Conservation (phyloP, 2,888 invertebrate species). For the Dicycla oo region DNA sequence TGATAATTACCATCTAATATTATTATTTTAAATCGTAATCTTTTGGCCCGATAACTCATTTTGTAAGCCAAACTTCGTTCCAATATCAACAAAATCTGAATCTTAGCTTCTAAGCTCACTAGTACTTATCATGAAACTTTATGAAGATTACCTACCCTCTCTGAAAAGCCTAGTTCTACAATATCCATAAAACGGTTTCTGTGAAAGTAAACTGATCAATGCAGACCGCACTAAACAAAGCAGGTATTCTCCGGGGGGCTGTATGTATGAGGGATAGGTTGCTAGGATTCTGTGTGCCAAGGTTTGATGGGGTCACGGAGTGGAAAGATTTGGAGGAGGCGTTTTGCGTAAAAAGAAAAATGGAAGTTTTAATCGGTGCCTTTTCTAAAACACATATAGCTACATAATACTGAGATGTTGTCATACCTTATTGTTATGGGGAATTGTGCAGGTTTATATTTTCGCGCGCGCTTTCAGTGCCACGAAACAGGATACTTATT, state of each 20-base stretch:
- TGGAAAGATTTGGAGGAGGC: constrained; percentile 50
- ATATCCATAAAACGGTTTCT: constrained; percentile 54
- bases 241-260: constrained; percentile 65
- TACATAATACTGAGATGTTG: neutral
- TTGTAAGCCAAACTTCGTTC: neutral
- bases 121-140: constrained; percentile 35
- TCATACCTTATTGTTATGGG: neutral
- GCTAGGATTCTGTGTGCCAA: constrained; percentile 65
- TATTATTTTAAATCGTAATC: too few relatives aligned
- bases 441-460: neutral
- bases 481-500: neutral
- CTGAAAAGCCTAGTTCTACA: constrained; percentile 46
- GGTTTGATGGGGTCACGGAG: constrained; percentile 51
- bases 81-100: constrained; percentile 8
- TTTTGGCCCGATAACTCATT: too few relatives aligned
- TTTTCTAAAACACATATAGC: neutral
- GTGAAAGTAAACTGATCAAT: constrained; percentile 63
- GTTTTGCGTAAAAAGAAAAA: neutral
- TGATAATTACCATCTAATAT: too few relatives aligned
- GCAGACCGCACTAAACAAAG: constrained; percentile 67
- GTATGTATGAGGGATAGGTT: constrained; percentile 72
- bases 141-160: constrained; percentile 39
- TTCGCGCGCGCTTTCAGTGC: neutral
- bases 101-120: constrained; percentile 5
- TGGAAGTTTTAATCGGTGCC: neutral